phyloP scores from a whole-genome alignment of 2,888 invertebrate genomes.

The Drosophila bunnanda region DNA sequence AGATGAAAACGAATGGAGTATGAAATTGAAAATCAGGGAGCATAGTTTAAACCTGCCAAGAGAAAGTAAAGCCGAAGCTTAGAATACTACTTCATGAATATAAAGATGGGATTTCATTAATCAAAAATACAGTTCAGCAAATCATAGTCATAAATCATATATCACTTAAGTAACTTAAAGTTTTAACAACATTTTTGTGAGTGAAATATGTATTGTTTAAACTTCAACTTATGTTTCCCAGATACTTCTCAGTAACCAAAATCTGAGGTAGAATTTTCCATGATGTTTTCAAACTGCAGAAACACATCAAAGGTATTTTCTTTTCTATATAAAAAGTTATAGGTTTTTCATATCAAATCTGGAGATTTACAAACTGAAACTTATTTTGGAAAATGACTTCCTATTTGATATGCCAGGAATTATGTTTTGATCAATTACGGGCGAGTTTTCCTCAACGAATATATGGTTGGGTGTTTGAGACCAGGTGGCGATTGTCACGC shows the following conservation, averaged over 20 bases:
- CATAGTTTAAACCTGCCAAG: constrained; percentile 57
- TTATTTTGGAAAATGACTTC: constrained; percentile 19
- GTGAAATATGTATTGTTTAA: background rate
- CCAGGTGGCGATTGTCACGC: constrained; percentile 75
- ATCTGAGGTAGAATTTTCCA: background rate
- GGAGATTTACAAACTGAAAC: no score
- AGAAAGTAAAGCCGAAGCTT: background rate
- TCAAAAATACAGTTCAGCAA: background rate
- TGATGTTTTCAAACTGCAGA: no score
- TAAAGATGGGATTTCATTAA: background rate
- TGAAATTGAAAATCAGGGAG: constrained; percentile 76
- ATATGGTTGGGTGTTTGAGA: constrained; percentile 7
- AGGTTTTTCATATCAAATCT: background rate
- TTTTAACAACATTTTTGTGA: background rate
- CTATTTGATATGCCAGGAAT: constrained; percentile 24
- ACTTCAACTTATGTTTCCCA: background rate
- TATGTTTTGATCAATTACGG: constrained; percentile 38
- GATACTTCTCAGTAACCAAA: no score
- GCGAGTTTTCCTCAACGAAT: background rate
- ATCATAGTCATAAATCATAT: background rate
- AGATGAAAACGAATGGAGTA: constrained; percentile 77
- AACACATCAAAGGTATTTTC: no score
- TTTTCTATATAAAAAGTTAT: background rate
- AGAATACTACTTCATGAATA: background rate
- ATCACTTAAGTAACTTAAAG: background rate